phyloP scores from a whole-genome alignment of 1,140 invertebrate genomes.

The Bradysia coprophila region DNA sequence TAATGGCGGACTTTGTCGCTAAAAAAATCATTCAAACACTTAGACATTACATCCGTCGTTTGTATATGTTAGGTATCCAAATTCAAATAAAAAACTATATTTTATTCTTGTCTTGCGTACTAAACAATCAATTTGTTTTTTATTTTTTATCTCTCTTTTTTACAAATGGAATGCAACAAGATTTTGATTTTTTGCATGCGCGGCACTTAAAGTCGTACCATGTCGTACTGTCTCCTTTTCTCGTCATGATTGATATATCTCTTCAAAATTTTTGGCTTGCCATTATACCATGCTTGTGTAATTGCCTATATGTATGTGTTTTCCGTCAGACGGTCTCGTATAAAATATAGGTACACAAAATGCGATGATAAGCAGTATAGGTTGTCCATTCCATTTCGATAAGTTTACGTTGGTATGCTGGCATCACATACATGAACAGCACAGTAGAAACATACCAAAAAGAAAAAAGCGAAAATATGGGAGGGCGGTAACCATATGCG shows the following conservation, averaged over 20 bases:
- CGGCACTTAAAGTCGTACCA: neutral
- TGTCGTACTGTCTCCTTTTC: neutral
- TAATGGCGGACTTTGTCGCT: constrained; percentile 2
- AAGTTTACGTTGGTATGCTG: neutral
- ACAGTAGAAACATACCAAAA: no score
- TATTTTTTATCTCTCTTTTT: neutral
- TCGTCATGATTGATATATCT: constrained; percentile 2
- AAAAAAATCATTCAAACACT: constrained; percentile 1
- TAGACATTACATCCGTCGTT: neutral
- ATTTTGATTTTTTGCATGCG: neutral
- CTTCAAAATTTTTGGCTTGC: constrained; percentile 1
- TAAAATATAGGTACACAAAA: no score
- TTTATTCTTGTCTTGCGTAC: neutral
- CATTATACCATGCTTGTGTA: neutral
- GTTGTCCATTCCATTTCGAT: constrained; percentile 1
- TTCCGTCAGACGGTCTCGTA: no score
- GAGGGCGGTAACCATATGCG: constrained; percentile 1
- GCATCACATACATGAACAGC: no score
- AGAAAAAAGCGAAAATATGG: no score
- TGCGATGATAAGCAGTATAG: neutral
- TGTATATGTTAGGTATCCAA: no score
- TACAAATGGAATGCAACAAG: neutral
- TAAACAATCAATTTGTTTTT: neutral
- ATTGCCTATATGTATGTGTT: neutral
- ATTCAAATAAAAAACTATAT: neutral